These are phyloP conservation scores for Caenorhabditis macrosperma DNA, from an alignment of 2,888 invertebrate genomes.

Conservation along the genomic window DNA sequence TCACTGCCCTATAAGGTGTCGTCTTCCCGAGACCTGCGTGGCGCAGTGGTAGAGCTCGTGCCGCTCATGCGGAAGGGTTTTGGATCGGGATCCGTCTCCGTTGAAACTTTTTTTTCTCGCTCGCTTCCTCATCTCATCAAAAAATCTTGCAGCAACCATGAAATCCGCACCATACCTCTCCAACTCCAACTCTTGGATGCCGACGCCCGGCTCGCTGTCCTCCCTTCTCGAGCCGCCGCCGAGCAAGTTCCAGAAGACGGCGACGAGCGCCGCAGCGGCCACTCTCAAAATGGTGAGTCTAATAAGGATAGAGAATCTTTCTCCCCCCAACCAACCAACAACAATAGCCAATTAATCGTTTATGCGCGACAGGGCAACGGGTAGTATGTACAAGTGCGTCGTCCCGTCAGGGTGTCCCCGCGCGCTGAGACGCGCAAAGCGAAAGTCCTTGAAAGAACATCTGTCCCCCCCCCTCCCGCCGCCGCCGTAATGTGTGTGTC, in stretches of 20 bases:
- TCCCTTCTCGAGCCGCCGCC: conserved; percentile 22
- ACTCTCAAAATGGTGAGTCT: conserved; percentile 33
- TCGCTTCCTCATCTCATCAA: conserved; percentile 13
- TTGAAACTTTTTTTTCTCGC: too few relatives aligned
- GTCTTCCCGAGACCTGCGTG: too few relatives aligned
- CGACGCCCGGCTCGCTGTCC: not conserved
- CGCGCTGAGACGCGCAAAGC: conserved; percentile 6
- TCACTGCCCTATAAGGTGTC: too few relatives aligned
- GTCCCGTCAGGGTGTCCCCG: too few relatives aligned
- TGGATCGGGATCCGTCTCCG: too few relatives aligned
- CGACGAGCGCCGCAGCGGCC: not conserved
- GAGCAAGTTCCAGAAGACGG: conserved; percentile 14
- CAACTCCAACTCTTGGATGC: conserved; percentile 6
- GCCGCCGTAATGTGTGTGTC: too few relatives aligned
- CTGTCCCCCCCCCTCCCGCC: conserved; percentile 34
- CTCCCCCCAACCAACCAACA: conserved; percentile 6
- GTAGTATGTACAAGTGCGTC: too few relatives aligned
- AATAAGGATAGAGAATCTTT: not conserved
- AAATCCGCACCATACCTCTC: conserved; percentile 30
- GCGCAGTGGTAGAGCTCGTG: too few relatives aligned
- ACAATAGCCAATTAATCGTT: conserved; percentile 52
- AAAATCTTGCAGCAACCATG: conserved; percentile 15
- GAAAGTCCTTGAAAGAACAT: conserved; percentile 51
- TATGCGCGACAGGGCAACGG: conserved; percentile 35
- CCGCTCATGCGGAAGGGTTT: too few relatives aligned